phyloP scores from a whole-genome alignment of 64 coral and sea anemone species.

The Exaiptasia diaphana region DNA sequence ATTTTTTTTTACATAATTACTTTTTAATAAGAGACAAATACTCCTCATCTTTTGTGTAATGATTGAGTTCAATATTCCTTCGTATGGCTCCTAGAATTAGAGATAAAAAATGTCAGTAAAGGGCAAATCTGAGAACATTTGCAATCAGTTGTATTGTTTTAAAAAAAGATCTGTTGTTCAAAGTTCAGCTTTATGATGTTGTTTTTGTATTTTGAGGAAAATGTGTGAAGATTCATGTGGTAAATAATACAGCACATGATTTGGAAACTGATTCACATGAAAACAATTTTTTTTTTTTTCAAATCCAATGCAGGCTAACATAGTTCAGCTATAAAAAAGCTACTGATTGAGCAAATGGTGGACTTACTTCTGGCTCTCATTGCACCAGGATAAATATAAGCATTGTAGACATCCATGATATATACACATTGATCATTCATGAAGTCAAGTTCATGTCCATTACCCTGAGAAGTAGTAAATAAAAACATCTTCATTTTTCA shows the following conservation, averaged over 20 bases:
- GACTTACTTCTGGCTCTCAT: conserved; percentile 82
- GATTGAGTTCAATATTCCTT: conserved; percentile 70
- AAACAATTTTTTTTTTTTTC: too few relatives aligned
- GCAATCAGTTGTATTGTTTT: background rate
- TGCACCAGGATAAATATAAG: conserved; percentile 81
- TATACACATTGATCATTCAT: conserved; percentile 82
- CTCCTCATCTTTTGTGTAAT: conserved; percentile 68
- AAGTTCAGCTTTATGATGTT: too few relatives aligned
- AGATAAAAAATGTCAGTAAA: background rate
- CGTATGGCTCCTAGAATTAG: conserved; percentile 66
- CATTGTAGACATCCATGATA: conserved; percentile 97
- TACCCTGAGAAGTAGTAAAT: too few relatives aligned
- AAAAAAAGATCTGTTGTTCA: too few relatives aligned
- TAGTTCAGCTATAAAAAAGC: too few relatives aligned
- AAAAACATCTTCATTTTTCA: too few relatives aligned
- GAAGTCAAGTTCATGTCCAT: conserved; percentile 97
- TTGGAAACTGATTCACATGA: too few relatives aligned
- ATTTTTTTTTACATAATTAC: too few relatives aligned
- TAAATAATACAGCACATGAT: too few relatives aligned
- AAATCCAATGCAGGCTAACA: too few relatives aligned
- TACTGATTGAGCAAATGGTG: background rate
- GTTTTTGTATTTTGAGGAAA: too few relatives aligned
- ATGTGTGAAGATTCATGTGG: too few relatives aligned
- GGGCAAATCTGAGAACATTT: background rate
- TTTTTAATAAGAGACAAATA: conserved; percentile 80